Conservation (phyloP, 2,113 vertebrate genomes). For the Chascanopsetta lugubris region DNA sequence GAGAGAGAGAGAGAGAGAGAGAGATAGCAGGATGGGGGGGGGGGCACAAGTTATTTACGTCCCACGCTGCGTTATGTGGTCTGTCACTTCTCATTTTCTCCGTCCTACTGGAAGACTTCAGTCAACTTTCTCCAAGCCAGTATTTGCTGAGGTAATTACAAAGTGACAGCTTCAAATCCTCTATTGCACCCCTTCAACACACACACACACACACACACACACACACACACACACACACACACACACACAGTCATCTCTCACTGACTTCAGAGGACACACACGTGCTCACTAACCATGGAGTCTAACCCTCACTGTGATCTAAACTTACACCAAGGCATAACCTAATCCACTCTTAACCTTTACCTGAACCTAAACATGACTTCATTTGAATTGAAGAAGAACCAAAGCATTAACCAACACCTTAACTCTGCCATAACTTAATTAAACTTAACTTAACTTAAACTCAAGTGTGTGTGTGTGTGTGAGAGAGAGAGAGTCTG, state of each 20-base stretch:
- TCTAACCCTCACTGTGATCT: neutral
- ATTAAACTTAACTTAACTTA: too few species aligned
- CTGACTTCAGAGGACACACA: neutral
- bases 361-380: neutral
- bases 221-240: conserved; percentile 16
- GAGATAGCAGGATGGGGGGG: conserved; percentile 8
- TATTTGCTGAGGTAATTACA: conserved; percentile 78
- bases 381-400: neutral
- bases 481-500: too few species aligned
- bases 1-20: conserved; percentile 9
- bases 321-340: too few species aligned
- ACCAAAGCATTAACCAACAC: too few species aligned
- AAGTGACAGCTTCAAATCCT: conserved; percentile 64
- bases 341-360: neutral
- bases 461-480: too few species aligned
- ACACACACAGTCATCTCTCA: conserved; percentile 9
- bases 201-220: conserved; percentile 25
- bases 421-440: too few species aligned
- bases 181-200: conserved; percentile 25
- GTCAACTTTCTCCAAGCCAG: conserved; percentile 72
- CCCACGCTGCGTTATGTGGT: conserved; percentile 74
- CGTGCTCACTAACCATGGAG: too few species aligned
- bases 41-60: conserved; percentile 74
- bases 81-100: conserved; percentile 79
- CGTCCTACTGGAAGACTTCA: conserved; percentile 69